Conservation (phyloP, 2,113 vertebrate genomes). For the Phalacrocorax carbo region DNA sequence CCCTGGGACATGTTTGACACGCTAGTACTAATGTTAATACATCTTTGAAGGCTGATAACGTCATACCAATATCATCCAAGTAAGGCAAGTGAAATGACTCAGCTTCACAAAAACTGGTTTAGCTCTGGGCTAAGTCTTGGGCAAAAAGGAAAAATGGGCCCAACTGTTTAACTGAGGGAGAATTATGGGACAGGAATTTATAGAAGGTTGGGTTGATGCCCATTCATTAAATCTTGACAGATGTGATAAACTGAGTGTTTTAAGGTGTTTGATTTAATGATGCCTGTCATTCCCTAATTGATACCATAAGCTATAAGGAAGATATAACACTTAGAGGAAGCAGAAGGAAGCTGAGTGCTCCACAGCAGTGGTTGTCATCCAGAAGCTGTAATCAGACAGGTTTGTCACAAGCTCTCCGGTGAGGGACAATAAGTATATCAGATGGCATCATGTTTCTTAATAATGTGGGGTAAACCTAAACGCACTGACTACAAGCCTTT, state of each 20-base stretch:
- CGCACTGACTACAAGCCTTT: accelerated
- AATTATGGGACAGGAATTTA: background rate
- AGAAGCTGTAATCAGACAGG: background rate
- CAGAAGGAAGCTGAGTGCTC: background rate
- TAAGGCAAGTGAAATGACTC: background rate
- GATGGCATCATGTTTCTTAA: background rate
- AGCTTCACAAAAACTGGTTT: background rate
- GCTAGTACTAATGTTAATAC: background rate
- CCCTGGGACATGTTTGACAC: background rate
- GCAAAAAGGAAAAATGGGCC: background rate
- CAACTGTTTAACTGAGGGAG: background rate
- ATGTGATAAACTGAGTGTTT: background rate
- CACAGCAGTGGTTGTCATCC: background rate
- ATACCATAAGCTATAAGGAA: background rate
- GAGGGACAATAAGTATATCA: background rate
- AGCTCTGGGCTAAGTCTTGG: background rate
- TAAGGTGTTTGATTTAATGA: background rate
- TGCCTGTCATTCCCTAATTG: background rate
- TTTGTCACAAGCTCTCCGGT: background rate
- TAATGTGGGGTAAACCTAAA: background rate
- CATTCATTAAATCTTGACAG: background rate
- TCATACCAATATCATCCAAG: background rate
- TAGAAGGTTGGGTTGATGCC: background rate
- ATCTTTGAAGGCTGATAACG: background rate
- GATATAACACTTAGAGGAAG: background rate